phyloP scores from a whole-genome alignment of 2,797 vertebrate species.

The Bradypus variegatus region DNA sequence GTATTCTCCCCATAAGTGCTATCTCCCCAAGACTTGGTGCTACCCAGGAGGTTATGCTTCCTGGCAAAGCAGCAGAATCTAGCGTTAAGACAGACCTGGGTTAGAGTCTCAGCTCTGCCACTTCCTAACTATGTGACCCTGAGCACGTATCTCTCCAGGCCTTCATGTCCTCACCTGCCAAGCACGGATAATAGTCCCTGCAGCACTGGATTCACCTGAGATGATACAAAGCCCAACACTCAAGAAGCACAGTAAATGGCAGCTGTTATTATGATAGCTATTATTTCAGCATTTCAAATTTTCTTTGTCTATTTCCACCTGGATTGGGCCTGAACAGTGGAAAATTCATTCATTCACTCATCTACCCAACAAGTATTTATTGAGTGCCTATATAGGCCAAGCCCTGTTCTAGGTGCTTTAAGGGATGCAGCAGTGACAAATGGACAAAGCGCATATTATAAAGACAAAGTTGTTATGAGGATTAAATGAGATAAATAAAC shows the following conservation, averaged over 20 bases:
- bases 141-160: background rate
- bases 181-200: background rate
- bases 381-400: background rate
- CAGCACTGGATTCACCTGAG: background rate
- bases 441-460: background rate
- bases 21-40: background rate
- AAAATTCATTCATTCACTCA: background rate
- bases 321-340: background rate
- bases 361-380: background rate
- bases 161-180: background rate
- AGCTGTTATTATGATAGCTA: background rate
- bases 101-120: background rate
- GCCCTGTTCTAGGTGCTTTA: background rate
- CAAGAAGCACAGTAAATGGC: background rate
- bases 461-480: background rate
- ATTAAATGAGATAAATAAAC: background rate
- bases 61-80: background rate
- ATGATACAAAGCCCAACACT: background rate
- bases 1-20: background rate
- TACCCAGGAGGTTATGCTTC: background rate
- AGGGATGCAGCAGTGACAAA: background rate
- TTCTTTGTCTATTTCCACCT: background rate
- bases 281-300: background rate
- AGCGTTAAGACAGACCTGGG: background rate
- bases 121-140: background rate